Evolutionary conservation across 2,113 vertebrate species (phyloP).

Genomic region (Engystomops pustulosus): DNA sequence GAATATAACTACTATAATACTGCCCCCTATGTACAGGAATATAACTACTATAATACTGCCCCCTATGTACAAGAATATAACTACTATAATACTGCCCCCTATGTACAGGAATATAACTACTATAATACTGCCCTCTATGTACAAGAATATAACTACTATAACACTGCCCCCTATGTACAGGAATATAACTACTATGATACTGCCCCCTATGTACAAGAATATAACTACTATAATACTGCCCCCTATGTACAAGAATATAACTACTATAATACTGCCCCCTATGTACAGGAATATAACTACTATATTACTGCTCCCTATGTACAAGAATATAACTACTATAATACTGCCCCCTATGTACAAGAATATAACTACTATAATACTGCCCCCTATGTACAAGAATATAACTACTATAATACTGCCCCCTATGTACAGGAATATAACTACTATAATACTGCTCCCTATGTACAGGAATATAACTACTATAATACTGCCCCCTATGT

Average conservation of each 20-base stretch:
- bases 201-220: background rate
- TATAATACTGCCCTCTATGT: constrained; percentile 1
- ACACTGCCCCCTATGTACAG: background rate
- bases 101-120: background rate
- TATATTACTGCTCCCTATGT: background rate
- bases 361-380: constrained; percentile 5
- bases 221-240: constrained; percentile 4
- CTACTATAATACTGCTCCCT: constrained; percentile 11
- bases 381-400: background rate
- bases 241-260: background rate
- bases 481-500: constrained; percentile 4
- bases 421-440: constrained; percentile 12
- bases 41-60: constrained; percentile 13
- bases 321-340: constrained; percentile 11
- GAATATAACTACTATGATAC: constrained; percentile 4
- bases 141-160: constrained; percentile 5
- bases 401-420: constrained; percentile 11
- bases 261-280: background rate
- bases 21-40: background rate
- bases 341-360: constrained; percentile 1
- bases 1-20: constrained; percentile 1
- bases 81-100: background rate
- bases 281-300: constrained; percentile 6
- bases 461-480: constrained; percentile 6
- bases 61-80: background rate